These are phyloP conservation scores for Artibeus lituratus DNA, from an alignment of 2,797 vertebrate genomes.

Conservation along the genomic window DNA sequence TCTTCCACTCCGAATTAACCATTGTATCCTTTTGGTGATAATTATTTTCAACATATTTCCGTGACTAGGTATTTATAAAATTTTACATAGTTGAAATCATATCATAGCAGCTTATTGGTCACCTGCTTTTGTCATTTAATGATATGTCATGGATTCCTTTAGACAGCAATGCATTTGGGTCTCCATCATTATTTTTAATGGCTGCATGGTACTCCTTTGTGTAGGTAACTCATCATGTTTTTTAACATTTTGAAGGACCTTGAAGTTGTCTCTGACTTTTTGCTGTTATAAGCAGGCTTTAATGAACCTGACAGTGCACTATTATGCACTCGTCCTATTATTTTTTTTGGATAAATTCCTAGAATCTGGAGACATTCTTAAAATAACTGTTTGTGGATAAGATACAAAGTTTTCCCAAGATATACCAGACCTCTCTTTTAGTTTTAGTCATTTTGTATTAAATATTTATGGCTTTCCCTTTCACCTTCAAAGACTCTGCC, in stretches of 20 bases:
- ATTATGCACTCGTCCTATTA: not conserved
- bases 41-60: not conserved
- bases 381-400: slow-evolving; percentile 14
- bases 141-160: not conserved
- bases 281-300: not conserved
- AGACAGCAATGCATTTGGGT: not conserved
- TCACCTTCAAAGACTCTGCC: not conserved
- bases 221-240: not conserved
- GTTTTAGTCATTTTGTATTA: not conserved
- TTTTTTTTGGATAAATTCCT: slow-evolving; percentile 28
- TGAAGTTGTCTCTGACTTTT: not conserved
- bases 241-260: slow-evolving; percentile 16
- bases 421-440: not conserved
- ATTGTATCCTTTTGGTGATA: not conserved
- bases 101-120: not conserved
- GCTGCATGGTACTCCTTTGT: slow-evolving; percentile 54
- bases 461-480: not conserved
- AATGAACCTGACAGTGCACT: not conserved
- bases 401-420: not conserved
- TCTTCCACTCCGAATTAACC: not conserved
- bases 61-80: not conserved
- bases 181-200: slow-evolving; percentile 56
- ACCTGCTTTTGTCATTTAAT: slow-evolving; percentile 36
- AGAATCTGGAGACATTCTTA: not conserved
- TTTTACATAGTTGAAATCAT: not conserved